phyloP scores from a whole-genome alignment of 2,888 invertebrate species.

The Sarcophaga caerulescens region DNA sequence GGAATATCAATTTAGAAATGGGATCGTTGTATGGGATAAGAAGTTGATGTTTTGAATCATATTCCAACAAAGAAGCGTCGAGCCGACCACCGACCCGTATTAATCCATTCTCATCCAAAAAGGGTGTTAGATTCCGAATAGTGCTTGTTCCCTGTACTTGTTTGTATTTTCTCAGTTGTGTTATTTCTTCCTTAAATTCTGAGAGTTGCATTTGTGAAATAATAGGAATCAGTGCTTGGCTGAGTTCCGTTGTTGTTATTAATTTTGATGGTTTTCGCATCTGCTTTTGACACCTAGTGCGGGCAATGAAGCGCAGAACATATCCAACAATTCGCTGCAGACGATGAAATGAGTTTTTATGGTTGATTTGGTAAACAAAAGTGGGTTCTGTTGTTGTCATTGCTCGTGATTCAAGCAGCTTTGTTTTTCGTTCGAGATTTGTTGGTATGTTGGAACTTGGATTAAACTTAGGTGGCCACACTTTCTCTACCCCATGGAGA shows the following conservation, averaged over 20 bases:
- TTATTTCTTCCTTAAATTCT: too few relatives aligned
- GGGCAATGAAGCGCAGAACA: conserved; percentile 10
- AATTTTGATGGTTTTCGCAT: conserved; percentile 1
- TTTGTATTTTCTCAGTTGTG: not conserved
- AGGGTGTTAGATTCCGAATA: conserved; percentile 1
- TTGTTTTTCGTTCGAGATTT: not conserved
- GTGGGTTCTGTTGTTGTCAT: too few relatives aligned
- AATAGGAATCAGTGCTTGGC: conserved; percentile 4
- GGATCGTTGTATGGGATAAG: conserved; percentile 68
- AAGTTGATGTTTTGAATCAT: conserved; percentile 69
- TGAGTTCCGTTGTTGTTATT: not conserved
- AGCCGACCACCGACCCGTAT: conserved; percentile 69
- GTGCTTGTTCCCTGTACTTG: not conserved
- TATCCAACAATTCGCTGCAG: not conserved
- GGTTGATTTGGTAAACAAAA: too few relatives aligned
- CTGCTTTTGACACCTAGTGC: conserved; percentile 11
- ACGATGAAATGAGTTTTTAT: too few relatives aligned
- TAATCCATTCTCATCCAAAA: not conserved
- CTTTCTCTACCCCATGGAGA: not conserved
- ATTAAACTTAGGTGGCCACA: conserved; percentile 5
- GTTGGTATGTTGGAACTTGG: not conserved
- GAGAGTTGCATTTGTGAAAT: conserved; percentile 17
- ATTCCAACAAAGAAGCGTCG: conserved; percentile 49
- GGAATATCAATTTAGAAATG: conserved; percentile 26
- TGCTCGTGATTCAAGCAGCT: not conserved